Evolutionary conservation across 1,140 invertebrate species (phyloP).

Genomic region (Hylaeus volcanicus): DNA sequence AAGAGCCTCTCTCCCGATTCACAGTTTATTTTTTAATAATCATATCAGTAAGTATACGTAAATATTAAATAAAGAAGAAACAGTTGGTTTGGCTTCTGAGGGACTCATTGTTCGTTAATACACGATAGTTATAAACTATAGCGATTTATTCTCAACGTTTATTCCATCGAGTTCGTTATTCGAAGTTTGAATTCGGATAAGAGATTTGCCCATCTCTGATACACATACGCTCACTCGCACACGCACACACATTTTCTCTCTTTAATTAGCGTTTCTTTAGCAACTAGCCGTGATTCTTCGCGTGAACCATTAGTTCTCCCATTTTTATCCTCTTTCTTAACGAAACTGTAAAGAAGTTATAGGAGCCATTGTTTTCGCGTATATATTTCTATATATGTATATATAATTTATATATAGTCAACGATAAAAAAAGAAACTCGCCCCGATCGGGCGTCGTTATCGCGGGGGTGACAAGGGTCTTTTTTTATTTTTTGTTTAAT

Average conservation of each 20-base stretch:
- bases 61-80: too few relatives aligned
- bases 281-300: constrained; percentile 24
- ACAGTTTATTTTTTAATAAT: too few relatives aligned
- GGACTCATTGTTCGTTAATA: too few relatives aligned
- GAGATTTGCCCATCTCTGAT: neutral
- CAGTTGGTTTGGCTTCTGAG: too few relatives aligned
- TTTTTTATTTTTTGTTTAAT: too few relatives aligned
- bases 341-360: constrained; percentile 54
- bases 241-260: neutral
- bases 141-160: too few relatives aligned
- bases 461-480: neutral
- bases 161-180: too few relatives aligned
- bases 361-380: constrained; percentile 48
- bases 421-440: constrained; percentile 58
- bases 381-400: constrained; percentile 23
- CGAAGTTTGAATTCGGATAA: too few relatives aligned
- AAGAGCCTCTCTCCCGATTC: too few relatives aligned
- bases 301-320: constrained; percentile 5
- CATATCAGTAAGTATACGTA: too few relatives aligned
- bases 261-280: constrained; percentile 14
- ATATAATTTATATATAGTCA: constrained; percentile 52
- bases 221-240: neutral
- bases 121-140: too few relatives aligned
- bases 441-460: constrained; percentile 30
- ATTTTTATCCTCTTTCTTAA: neutral